These are phyloP conservation scores for Pygocentrus nattereri DNA, from an alignment of 2,797 vertebrate genomes.

Conservation along the genomic window DNA sequence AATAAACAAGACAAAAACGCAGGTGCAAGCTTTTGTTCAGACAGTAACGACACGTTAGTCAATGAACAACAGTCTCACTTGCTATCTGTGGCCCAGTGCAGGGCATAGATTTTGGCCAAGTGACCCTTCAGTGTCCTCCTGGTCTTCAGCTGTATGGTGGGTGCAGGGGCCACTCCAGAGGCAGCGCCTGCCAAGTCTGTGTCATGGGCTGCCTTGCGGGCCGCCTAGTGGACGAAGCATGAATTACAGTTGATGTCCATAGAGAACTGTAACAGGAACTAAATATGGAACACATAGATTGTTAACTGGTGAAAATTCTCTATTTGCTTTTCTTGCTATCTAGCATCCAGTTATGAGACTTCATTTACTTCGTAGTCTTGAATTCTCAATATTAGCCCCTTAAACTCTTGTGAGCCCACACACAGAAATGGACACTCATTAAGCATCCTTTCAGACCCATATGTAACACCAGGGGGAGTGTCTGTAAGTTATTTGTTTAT, in stretches of 20 bases:
- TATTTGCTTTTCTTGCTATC: not conserved
- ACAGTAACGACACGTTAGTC: too few species aligned
- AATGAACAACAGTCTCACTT: slow-evolving; percentile 70
- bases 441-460: not conserved
- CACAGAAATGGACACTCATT: not conserved
- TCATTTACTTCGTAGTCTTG: not conserved
- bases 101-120: slow-evolving; percentile 90
- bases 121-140: slow-evolving; percentile 88
- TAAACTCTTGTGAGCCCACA: too few species aligned
- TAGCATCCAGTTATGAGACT: not conserved
- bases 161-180: slow-evolving; percentile 70
- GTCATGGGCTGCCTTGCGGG: slow-evolving; percentile 77
- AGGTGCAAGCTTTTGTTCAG: too few species aligned
- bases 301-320: too few species aligned
- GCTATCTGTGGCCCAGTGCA: slow-evolving; percentile 89
- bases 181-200: slow-evolving; percentile 68
- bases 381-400: too few species aligned
- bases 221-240: slow-evolving; percentile 64
- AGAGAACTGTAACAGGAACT: not conserved
- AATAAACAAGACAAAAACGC: too few species aligned
- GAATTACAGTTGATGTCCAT: not conserved
- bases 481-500: too few species aligned
- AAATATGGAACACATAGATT: too few species aligned
- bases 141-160: slow-evolving; percentile 88
- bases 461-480: too few species aligned